Percentiles rank a stretch among this genome's conserved stretches.
These are phyloP conservation scores for Heliconius melpomene DNA, from an alignment of 1,140 invertebrate species.

Conservation along the genomic window DNA sequence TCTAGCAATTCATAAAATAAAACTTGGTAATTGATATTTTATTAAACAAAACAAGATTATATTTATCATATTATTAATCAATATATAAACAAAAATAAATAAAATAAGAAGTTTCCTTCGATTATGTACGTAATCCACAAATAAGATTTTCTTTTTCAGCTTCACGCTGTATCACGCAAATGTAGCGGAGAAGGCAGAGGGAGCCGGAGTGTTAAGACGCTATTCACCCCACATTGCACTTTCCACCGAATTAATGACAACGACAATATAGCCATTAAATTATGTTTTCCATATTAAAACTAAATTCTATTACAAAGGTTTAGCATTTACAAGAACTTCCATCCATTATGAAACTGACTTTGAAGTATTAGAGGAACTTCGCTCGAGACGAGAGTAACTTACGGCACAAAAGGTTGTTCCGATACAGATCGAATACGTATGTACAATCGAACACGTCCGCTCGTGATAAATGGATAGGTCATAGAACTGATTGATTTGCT, in stretches of 20 bases:
- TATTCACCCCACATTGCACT: too few species aligned
- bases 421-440: conserved; percentile 16
- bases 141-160: too few species aligned
- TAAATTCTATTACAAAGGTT: conserved; percentile 23
- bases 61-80: too few species aligned
- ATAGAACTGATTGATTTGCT: conserved; percentile 15
- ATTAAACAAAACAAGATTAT: too few species aligned
- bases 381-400: conserved; percentile 20
- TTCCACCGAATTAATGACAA: not conserved
- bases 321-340: conserved; percentile 34
- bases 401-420: conserved; percentile 30
- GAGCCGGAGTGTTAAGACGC: too few species aligned
- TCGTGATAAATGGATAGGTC: conserved; percentile 15
- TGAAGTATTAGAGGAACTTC: conserved; percentile 40
- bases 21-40: not conserved
- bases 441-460: conserved; percentile 20
- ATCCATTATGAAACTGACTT: conserved; percentile 39
- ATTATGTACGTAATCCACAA: too few species aligned
- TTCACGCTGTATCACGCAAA: too few species aligned
- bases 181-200: too few species aligned
- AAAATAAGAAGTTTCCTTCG: too few species aligned
- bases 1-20: not conserved
- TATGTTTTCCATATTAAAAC: not conserved
- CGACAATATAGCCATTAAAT: not conserved
- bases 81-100: too few species aligned